These are phyloP conservation scores for Euura lappo DNA, from an alignment of 1,140 invertebrate genomes.

Conservation along the genomic window DNA sequence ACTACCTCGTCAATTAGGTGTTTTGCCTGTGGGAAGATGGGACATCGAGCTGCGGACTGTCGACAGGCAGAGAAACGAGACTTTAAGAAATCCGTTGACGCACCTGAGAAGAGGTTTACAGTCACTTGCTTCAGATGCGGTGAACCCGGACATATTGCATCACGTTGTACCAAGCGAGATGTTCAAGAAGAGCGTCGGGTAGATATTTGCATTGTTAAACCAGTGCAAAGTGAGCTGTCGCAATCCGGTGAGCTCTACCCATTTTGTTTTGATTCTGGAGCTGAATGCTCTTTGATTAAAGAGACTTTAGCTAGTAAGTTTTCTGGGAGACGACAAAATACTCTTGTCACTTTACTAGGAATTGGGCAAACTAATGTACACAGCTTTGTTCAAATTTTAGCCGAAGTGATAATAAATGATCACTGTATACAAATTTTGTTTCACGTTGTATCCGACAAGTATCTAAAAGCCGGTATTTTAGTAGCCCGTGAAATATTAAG, in stretches of 20 bases:
- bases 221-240: not conserved
- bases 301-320: conserved; percentile 19
- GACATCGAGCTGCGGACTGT: not conserved
- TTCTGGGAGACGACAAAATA: conserved; percentile 12
- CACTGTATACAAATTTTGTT: conserved; percentile 10
- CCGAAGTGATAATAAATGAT: conserved; percentile 9
- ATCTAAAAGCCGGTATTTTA: conserved; percentile 9
- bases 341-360: conserved; percentile 14
- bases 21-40: conserved; percentile 8
- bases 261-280: conserved; percentile 27
- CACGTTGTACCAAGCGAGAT: not conserved
- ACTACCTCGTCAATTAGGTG: not conserved
- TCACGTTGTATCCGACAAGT: conserved; percentile 13
- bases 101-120: not conserved
- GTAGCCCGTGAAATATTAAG: conserved; percentile 23
- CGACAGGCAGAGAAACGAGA: too few species aligned
- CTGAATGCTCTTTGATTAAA: conserved; percentile 26
- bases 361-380: conserved; percentile 8
- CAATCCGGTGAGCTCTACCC: conserved; percentile 22
- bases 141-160: conserved; percentile 9
- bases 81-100: too few species aligned
- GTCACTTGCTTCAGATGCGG: conserved; percentile 18
- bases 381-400: conserved; percentile 18
- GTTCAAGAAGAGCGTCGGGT: not conserved
- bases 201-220: not conserved